A percentile compares a stretch with the other conserved stretches of the same genome.
Evolutionary conservation across 1,140 invertebrate genomes (phyloP).

Genomic region (Ooceraea biroi): DNA sequence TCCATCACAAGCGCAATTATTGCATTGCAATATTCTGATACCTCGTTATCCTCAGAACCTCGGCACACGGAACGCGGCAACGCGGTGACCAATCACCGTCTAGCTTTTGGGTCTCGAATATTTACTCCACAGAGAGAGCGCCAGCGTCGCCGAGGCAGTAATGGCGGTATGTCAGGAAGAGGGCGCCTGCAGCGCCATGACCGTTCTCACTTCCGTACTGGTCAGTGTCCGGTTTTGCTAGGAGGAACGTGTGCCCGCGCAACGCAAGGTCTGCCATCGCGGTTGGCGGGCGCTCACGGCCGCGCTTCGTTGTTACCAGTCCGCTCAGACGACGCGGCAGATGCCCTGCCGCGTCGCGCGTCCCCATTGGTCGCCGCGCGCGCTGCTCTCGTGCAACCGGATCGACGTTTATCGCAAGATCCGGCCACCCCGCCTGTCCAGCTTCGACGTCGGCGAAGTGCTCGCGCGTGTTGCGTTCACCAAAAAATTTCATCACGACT

Average conservation of each 20-base stretch:
- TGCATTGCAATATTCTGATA: conserved; percentile 53
- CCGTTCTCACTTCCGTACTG: no score
- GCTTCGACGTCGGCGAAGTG: background rate
- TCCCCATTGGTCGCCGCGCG: conserved; percentile 61
- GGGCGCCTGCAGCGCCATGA: no score
- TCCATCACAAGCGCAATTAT: no score
- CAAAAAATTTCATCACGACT: conserved; percentile 35
- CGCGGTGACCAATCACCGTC: no score
- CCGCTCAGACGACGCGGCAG: conserved; percentile 59
- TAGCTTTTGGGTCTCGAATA: no score
- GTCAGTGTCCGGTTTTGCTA: no score
- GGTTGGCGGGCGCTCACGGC: background rate
- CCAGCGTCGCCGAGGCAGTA: no score
- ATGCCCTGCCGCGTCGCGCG: conserved; percentile 62
- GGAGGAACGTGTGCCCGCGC: no score
- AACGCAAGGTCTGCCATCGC: background rate
- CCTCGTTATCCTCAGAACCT: conserved; percentile 66
- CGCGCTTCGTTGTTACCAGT: background rate
- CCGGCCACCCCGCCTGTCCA: conserved; percentile 1
- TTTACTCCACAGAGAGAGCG: no score
- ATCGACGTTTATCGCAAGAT: conserved; percentile 55
- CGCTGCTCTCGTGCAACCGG: conserved; percentile 47
- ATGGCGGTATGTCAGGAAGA: no score
- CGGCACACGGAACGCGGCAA: no score
- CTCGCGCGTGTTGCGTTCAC: background rate